phyloP scores from a whole-genome alignment of 2,113 vertebrate species.

The Scolopax mira region DNA sequence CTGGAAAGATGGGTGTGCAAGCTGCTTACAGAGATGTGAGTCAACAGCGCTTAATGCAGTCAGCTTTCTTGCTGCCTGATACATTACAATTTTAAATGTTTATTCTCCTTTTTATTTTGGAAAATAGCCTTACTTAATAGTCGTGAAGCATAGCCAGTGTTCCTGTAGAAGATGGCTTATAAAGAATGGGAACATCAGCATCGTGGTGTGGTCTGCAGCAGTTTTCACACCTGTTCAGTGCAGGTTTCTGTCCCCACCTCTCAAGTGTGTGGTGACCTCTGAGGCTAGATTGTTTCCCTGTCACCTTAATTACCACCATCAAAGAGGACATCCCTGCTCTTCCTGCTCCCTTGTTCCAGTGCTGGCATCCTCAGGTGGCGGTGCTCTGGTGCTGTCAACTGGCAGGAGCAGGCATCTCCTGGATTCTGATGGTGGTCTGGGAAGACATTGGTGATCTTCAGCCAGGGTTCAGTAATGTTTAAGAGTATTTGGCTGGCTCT shows the following conservation, averaged over 20 bases:
- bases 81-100: neutral
- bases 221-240: neutral
- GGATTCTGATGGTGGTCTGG: neutral
- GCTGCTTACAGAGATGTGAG: neutral
- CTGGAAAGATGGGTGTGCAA: neutral
- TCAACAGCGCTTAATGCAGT: neutral
- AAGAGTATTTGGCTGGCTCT: neutral
- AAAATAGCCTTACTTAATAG: neutral
- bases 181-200: neutral
- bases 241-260: neutral
- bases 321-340: neutral
- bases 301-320: neutral
- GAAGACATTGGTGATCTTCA: neutral
- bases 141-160: neutral
- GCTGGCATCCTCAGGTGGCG: neutral
- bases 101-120: neutral
- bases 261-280: neutral
- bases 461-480: neutral
- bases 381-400: neutral
- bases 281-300: neutral
- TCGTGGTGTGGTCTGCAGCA: rapidly evolving
- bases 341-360: neutral
- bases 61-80: neutral
- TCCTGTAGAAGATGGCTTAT: rapidly evolving
- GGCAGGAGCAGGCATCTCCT: neutral